Evolutionary conservation across 2,113 vertebrate species (phyloP).

Genomic region (Sylvia atricapilla): DNA sequence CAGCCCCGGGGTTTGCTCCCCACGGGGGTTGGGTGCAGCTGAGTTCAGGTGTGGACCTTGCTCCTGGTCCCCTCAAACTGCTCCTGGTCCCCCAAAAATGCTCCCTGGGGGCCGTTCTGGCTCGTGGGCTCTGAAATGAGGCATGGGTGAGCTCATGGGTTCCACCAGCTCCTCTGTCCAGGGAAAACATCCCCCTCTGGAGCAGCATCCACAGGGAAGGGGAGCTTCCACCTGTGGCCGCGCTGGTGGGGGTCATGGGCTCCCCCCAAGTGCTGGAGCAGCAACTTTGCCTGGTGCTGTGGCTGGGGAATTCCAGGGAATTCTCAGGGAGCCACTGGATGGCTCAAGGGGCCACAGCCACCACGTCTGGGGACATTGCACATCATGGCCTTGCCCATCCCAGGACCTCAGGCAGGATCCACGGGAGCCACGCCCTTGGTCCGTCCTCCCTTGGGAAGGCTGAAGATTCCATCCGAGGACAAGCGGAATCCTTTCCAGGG

Average conservation of each 20-base stretch:
- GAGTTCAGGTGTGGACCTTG: background rate
- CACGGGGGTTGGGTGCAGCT: accelerated
- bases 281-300: background rate
- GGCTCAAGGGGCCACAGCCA: background rate
- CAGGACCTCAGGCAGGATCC: background rate
- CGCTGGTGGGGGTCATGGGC: accelerated
- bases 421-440: accelerated
- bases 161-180: accelerated
- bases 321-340: background rate
- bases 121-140: background rate
- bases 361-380: accelerated
- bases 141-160: accelerated
- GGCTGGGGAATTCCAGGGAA: background rate
- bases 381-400: accelerated
- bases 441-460: background rate
- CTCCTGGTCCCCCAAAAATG: background rate
- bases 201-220: background rate
- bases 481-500: background rate
- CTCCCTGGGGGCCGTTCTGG: background rate
- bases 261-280: background rate
- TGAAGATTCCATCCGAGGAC: background rate
- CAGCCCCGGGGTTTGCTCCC: background rate
- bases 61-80: background rate
- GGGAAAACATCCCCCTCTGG: accelerated
- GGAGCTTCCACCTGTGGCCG: background rate